Percentiles rank a stretch among this genome's conserved stretches.
Evolutionary conservation across 2,797 vertebrate species (phyloP).

Genomic region (Harpagifer antarcticus): DNA sequence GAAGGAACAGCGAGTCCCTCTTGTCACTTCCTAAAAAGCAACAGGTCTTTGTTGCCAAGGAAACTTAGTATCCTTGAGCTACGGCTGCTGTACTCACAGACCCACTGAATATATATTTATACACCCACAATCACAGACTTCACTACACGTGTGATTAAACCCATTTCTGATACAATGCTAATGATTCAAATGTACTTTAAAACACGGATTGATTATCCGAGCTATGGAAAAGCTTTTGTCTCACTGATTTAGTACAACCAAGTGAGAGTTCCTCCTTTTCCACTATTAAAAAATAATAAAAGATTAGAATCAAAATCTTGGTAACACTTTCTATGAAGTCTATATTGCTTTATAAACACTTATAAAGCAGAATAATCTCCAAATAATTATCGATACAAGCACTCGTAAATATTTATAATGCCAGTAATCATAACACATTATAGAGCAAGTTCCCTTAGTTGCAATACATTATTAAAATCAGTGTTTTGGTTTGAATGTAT

Average conservation of each 20-base stretch:
- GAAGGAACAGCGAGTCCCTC: slow-evolving; percentile 39
- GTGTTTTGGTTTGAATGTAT: too few relatives aligned
- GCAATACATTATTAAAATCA: too few relatives aligned
- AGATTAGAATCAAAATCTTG: slow-evolving; percentile 1
- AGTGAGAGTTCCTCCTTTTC: slow-evolving; percentile 12
- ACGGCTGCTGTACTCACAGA: neutral
- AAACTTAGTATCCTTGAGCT: slow-evolving; percentile 38
- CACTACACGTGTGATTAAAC: neutral
- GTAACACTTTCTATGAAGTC: too few relatives aligned
- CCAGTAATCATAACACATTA: too few relatives aligned
- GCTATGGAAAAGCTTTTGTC: neutral
- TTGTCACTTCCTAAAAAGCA: slow-evolving; percentile 36
- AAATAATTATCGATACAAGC: too few relatives aligned
- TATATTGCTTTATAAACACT: too few relatives aligned
- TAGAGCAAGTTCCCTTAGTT: too few relatives aligned
- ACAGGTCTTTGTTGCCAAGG: slow-evolving; percentile 35
- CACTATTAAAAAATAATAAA: neutral
- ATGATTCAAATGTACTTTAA: too few relatives aligned
- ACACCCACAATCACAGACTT: neutral
- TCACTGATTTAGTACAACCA: slow-evolving; percentile 13
- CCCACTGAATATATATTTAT: neutral
- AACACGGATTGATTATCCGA: neutral
- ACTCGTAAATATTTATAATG: too few relatives aligned
- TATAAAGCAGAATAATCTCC: too few relatives aligned
- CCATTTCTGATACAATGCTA: too few relatives aligned